Conservation (phyloP, 2,797 vertebrate species). For the Anolis apletophallus region DNA sequence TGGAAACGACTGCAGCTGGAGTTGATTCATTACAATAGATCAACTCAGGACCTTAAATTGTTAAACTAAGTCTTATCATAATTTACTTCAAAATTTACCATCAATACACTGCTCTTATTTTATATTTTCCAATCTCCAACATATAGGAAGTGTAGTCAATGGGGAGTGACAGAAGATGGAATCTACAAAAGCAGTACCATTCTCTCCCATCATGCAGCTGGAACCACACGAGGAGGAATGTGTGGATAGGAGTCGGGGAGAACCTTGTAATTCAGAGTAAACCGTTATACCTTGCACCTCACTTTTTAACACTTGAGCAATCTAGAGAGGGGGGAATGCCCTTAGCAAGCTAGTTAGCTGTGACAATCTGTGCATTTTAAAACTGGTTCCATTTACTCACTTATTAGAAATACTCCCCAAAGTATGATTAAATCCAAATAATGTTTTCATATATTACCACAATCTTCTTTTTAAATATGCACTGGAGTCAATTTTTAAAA, state of each 20-base stretch:
- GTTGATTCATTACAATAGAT: too few relatives aligned
- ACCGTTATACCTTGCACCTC: conserved; percentile 49
- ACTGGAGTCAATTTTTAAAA: conserved; percentile 56
- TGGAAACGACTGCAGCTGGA: too few relatives aligned
- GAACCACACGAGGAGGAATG: not conserved
- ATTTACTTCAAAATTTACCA: too few relatives aligned
- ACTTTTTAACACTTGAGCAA: conserved; percentile 61
- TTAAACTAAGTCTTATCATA: too few relatives aligned
- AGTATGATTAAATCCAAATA: conserved; percentile 68
- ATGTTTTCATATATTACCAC: conserved; percentile 65
- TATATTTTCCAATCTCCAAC: not conserved
- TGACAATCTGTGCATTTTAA: conserved; percentile 72
- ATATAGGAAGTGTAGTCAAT: not conserved
- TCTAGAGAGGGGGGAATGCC: conserved; percentile 60
- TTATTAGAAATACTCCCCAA: conserved; percentile 61
- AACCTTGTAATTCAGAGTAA: conserved; percentile 27
- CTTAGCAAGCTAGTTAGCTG: conserved; percentile 66
- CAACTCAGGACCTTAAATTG: too few relatives aligned
- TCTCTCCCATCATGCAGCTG: not conserved
- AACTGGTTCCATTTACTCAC: conserved; percentile 70
- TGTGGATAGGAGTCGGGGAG: not conserved
- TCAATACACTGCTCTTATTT: not conserved
- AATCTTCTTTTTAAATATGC: conserved; percentile 51
- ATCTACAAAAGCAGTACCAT: not conserved
- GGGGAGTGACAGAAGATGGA: not conserved